These are phyloP conservation scores for Rhinopomastus cyanomelas DNA, from an alignment of 2,113 vertebrate genomes.

Conservation along the genomic window DNA sequence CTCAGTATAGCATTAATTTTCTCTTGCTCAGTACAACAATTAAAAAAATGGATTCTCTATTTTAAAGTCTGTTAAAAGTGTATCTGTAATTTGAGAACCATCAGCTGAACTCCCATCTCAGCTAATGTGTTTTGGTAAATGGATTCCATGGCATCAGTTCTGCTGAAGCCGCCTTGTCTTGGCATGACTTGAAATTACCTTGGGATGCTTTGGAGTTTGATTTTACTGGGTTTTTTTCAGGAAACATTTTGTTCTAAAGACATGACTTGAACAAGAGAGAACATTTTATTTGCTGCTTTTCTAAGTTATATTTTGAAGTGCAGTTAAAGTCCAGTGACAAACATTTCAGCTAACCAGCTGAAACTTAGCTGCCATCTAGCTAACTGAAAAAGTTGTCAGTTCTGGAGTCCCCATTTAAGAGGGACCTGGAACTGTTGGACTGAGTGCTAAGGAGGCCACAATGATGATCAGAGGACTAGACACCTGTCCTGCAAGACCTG, in stretches of 20 bases:
- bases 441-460: no score
- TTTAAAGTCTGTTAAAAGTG: constrained; percentile 23
- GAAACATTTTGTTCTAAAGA: constrained; percentile 5
- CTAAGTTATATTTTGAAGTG: background rate
- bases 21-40: background rate
- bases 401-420: no score
- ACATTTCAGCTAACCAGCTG: background rate
- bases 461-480: no score
- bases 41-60: constrained; percentile 41
- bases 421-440: no score
- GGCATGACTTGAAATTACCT: constrained; percentile 17
- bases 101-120: constrained; percentile 31
- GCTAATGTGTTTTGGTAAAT: constrained; percentile 41
- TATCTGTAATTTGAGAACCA: constrained; percentile 42
- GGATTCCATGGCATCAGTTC: constrained; percentile 31
- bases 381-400: background rate
- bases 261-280: background rate
- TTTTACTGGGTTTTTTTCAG: background rate
- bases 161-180: constrained; percentile 41
- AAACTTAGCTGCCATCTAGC: background rate
- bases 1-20: constrained; percentile 22
- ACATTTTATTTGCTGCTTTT: background rate
- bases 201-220: background rate
- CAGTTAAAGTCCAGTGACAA: background rate
- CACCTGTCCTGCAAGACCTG: no score